Percentiles rank a stretch among this genome's conserved stretches.
phyloP scores from a whole-genome alignment of 2,113 vertebrate genomes.

The Podilymbus podiceps region DNA sequence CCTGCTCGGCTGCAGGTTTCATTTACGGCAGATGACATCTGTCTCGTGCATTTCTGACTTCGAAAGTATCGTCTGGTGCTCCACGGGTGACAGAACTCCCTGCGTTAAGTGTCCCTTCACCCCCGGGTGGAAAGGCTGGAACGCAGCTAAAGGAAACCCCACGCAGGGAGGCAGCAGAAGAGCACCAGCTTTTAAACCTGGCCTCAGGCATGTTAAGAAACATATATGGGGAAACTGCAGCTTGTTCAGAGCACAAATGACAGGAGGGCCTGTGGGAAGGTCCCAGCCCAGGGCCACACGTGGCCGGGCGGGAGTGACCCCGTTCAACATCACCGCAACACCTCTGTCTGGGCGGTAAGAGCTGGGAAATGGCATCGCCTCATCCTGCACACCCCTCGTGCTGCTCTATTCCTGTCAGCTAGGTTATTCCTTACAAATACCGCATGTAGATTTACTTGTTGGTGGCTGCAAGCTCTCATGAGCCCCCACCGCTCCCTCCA shows the following conservation, averaged over 20 bases:
- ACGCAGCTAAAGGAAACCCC: not conserved
- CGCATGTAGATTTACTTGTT: not conserved
- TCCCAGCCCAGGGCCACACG: not conserved
- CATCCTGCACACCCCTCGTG: not conserved
- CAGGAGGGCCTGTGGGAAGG: not conserved
- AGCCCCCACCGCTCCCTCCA: not conserved
- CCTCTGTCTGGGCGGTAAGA: not conserved
- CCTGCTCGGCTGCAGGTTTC: not conserved
- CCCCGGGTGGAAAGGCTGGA: not conserved
- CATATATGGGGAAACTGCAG: not conserved
- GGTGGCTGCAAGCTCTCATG: not conserved
- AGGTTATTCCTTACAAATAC: not conserved
- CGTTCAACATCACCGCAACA: fast-evolving
- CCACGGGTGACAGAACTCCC: not conserved
- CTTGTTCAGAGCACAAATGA: not conserved
- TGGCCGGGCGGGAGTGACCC: not conserved
- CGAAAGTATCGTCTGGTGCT: not conserved
- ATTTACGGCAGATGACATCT: not conserved
- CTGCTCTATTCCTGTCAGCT: not conserved
- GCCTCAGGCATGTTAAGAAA: not conserved
- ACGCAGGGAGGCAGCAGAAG: not conserved
- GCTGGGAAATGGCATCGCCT: not conserved
- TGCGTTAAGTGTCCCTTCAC: not conserved
- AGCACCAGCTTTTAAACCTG: not conserved
- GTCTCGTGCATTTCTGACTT: not conserved